phyloP scores from a whole-genome alignment of 1,140 invertebrate genomes.

The Rhopalosiphum padi region DNA sequence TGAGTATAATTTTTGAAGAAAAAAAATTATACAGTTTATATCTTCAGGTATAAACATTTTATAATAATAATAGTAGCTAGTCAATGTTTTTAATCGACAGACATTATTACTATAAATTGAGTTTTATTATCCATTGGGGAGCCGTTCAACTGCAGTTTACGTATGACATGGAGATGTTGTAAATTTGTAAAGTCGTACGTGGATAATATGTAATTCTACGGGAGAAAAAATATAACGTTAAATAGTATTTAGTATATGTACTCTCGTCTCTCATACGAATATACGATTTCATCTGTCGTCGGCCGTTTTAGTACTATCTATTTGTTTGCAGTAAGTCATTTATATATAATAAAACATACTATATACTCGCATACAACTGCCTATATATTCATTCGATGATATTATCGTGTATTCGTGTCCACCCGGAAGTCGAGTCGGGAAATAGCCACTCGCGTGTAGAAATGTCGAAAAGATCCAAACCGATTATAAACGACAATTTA shows the following conservation, averaged over 20 bases:
- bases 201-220: neutral
- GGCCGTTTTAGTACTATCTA: neutral
- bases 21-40: neutral
- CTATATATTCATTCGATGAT: neutral
- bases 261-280: neutral
- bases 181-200: neutral
- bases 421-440: neutral
- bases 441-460: neutral
- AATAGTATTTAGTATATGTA: neutral
- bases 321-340: neutral
- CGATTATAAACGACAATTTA: conserved; percentile 1
- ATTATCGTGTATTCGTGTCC: neutral
- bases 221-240: neutral
- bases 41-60: neutral
- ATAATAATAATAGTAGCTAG: neutral
- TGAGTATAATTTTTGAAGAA: neutral
- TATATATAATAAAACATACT: neutral
- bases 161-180: neutral
- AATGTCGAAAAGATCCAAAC: neutral
- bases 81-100: no score
- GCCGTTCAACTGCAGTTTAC: neutral
- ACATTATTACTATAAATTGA: no score
- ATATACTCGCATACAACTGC: neutral
- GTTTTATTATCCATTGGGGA: no score
- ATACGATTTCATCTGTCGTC: neutral